Base-by-base conservation (phyloP, 2,113 vertebrate genomes). In the Ptilonorhynchus violaceus region DNA sequence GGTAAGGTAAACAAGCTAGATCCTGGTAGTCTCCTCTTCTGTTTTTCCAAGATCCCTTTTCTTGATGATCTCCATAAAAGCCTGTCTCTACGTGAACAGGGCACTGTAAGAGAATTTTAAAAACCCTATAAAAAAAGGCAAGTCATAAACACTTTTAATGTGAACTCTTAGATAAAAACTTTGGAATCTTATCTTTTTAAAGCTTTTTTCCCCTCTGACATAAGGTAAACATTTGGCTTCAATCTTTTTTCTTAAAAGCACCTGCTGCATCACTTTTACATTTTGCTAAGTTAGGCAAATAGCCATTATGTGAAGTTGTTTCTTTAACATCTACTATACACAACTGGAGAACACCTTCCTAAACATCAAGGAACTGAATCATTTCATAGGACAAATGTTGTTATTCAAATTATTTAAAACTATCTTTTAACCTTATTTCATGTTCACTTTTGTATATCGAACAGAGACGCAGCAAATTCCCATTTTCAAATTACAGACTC, bases 51-150 rank as follows among this genome's bases (percentile, higher is more conserved):
- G 87, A 83, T 84, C 60, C 76, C 73, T 97, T 97, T 94, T 95
- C 91, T 28, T 95, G 92, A 70, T 49, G 77, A 92, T 81, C 77
- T 96, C 49, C 97, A 84, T 95, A 94, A 93, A 89, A 90, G 22
- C 74, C 82, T 66, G 90, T 93, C 90, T 98, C 97, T 68, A 97
- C 64, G 53, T 90, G 95, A 89, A 92, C 82, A 82, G 67, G 94
- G 53, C 85, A 96, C 99, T 99, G 97, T 60, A 97, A 98, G 44
- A 97, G 97, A 97, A 98, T 96, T 95, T 86, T 7, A 7, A 91
- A 96, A 80, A 22, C 19, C 42, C 68, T 89, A 79, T 97, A 89
- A 95, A 96, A 94, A 88, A 95, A 94, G 90, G 39, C 46, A 85
- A 96, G 42, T 86, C 76, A 90, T 73, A 96, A 92, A 88, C 72